Conservation (phyloP, 2,888 invertebrate genomes). For the Drosophila dives region DNA sequence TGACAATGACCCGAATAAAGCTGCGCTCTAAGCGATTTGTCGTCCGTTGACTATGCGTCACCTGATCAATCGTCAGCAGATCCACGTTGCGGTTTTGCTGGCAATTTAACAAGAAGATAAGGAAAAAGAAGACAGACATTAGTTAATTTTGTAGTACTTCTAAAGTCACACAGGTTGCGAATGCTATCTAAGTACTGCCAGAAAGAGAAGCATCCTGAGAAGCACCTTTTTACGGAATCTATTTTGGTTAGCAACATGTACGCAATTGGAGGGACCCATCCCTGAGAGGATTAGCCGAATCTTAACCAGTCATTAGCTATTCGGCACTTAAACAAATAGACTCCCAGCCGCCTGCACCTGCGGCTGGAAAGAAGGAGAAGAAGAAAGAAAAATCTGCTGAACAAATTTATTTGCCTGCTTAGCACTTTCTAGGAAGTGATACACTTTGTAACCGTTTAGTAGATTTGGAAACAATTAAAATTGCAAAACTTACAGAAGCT, state of each 20-base stretch:
- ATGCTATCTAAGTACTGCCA: too few species aligned
- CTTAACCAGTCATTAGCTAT: too few species aligned
- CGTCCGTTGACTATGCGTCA: conserved; percentile 80
- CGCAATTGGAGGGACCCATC: too few species aligned
- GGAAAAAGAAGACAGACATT: neutral
- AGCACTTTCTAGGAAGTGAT: neutral
- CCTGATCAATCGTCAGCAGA: conserved; percentile 91
- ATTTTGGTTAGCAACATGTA: too few species aligned
- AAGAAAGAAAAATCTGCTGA: neutral
- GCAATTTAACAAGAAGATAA: neutral
- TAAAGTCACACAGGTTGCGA: too few species aligned
- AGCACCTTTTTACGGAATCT: too few species aligned
- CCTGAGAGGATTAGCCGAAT: too few species aligned
- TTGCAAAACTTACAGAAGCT: neutral
- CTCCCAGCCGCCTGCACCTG: neutral
- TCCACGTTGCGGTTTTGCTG: conserved; percentile 97
- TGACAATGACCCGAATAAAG: conserved; percentile 90
- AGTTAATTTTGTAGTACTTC: neutral
- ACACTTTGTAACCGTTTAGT: neutral
- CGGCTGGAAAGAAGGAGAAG: neutral
- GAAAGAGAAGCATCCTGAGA: too few species aligned
- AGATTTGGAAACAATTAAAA: too few species aligned
- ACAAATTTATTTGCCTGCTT: neutral
- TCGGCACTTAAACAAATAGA: too few species aligned
- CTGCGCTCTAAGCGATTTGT: conserved; percentile 85